Evolutionary conservation across 2,797 vertebrate species (phyloP).

Genomic region (Fundulus diaphanus): DNA sequence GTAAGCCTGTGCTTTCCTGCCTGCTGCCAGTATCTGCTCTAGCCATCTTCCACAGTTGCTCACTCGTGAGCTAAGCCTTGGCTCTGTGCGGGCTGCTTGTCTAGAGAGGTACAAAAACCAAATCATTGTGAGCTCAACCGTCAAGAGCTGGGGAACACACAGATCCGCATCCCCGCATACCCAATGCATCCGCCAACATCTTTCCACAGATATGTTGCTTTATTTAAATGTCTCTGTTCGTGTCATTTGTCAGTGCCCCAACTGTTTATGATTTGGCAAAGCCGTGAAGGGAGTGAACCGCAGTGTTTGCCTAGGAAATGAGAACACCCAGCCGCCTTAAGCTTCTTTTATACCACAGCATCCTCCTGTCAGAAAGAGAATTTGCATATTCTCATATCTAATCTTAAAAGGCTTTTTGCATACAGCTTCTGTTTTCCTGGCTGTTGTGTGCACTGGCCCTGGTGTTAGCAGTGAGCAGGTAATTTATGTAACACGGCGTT

Average conservation of each 20-base stretch:
- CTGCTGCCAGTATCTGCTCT: slow-evolving; percentile 73
- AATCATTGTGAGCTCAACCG: slow-evolving; percentile 68
- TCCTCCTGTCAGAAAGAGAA: slow-evolving; percentile 38
- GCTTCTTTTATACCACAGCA: slow-evolving; percentile 47
- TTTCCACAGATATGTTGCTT: slow-evolving; percentile 54
- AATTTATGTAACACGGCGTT: slow-evolving; percentile 66
- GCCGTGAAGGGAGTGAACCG: slow-evolving; percentile 63
- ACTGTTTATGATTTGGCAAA: slow-evolving; percentile 72
- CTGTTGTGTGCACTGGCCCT: slow-evolving; percentile 59
- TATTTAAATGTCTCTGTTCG: slow-evolving; percentile 67
- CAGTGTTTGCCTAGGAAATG: slow-evolving; percentile 79
- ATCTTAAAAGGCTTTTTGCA: slow-evolving; percentile 78
- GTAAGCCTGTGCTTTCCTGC: slow-evolving; percentile 67
- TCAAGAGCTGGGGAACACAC: slow-evolving; percentile 63
- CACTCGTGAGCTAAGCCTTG: slow-evolving; percentile 63
- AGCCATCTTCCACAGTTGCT: slow-evolving; percentile 72
- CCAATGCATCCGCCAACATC: slow-evolving; percentile 55
- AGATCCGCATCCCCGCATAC: slow-evolving; percentile 52
- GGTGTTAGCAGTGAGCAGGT: slow-evolving; percentile 57
- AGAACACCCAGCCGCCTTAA: slow-evolving; percentile 69
- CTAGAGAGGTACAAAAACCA: slow-evolving; percentile 67
- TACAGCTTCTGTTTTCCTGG: slow-evolving; percentile 72
- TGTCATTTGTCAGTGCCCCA: slow-evolving; percentile 62
- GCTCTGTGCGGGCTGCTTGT: slow-evolving; percentile 69
- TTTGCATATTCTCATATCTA: slow-evolving; percentile 78